A percentile compares a stretch with the other conserved stretches of the same genome.
These are phyloP conservation scores for Pogonomyrmex californicus DNA, from an alignment of 1,140 invertebrate genomes.

Conservation along the genomic window DNA sequence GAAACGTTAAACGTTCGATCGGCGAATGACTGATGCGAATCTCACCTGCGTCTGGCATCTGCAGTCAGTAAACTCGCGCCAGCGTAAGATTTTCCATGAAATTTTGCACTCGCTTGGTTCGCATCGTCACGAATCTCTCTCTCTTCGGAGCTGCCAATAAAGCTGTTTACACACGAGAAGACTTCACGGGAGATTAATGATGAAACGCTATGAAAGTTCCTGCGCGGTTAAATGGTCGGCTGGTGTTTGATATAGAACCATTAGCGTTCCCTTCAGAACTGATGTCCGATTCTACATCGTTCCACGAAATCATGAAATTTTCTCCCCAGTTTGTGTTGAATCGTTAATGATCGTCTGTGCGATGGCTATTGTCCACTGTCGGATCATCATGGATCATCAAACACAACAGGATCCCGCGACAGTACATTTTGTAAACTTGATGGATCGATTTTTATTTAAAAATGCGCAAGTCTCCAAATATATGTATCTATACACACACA, in stretches of 20 bases:
- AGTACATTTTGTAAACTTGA: slow-evolving; percentile 7
- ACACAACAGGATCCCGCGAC: not conserved
- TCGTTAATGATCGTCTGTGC: slow-evolving; percentile 73
- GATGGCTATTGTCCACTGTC: slow-evolving; percentile 53
- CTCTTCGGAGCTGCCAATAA: slow-evolving; percentile 70
- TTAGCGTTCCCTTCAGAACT: slow-evolving; percentile 78
- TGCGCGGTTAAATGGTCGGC: slow-evolving; percentile 79
- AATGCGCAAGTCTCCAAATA: slow-evolving; percentile 5
- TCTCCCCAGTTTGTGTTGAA: slow-evolving; percentile 15
- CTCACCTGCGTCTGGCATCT: slow-evolving; percentile 76
- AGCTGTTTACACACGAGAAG: slow-evolving; percentile 83
- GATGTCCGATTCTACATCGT: slow-evolving; percentile 68
- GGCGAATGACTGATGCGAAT: slow-evolving; percentile 19
- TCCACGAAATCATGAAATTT: slow-evolving; percentile 56
- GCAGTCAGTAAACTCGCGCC: slow-evolving; percentile 42
- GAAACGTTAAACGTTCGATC: slow-evolving; percentile 20
- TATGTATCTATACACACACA: not conserved
- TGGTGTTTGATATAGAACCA: slow-evolving; percentile 83
- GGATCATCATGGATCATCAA: slow-evolving; percentile 15
- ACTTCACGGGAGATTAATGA: slow-evolving; percentile 83
- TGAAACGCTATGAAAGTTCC: slow-evolving; percentile 78
- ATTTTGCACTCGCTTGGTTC: slow-evolving; percentile 73
- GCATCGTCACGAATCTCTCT: slow-evolving; percentile 54
- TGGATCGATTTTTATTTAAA: not conserved
- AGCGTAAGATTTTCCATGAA: slow-evolving; percentile 63